Evolutionary conservation across 2,888 invertebrate genomes (phyloP), one percentile per base, ranked within the genome.

Genomic region (Fragum sueziense): DNA sequence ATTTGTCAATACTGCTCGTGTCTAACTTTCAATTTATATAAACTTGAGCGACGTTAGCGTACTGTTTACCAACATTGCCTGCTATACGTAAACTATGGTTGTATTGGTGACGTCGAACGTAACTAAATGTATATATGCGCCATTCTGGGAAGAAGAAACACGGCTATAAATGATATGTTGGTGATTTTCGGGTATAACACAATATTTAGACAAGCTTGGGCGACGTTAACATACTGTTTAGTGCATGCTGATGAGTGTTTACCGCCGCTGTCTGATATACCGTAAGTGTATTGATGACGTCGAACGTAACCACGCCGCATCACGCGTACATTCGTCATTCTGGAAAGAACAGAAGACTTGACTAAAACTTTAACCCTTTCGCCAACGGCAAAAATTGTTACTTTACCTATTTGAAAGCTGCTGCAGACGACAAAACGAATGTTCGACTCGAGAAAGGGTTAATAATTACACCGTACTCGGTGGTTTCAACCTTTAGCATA

Each of bases 91-190:
- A n/a, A n/a, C n/a, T n/a, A 98, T 93, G 59, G 98, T 93, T 0
- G 98, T 98, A 87, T 97, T 97, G 20, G 97, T 97, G 72, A 96
- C 96, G 93, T 98, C 98, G 92, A 98, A 97, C 17, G 98, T 98
- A 70, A 98, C 95, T 27, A 94, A 86, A 76, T 86, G 85, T 11
- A 88, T n/a, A n/a, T 68, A 7, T 72, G 59, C 2, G 74, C 37
- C 88, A 88, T 86, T 69, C 74, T 73, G 65, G 33, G 76, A 52
- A 75, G 22, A 25, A 54, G 9, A 54, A 54, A n/a, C n/a, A 95
- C 95, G 17, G 92, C 91, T 92, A 95, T 95, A 89, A 97, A 96
- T 89, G 95, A 95, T 73, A 93, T 93, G 87, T 94, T 94, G 86
- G 95, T 91, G 20, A 69, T 71, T 20, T 95, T 93, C 47, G 95